Percentiles rank a stretch among this genome's conserved stretches.
phyloP scores from a whole-genome alignment of 30 jellyfish, hydroid and myxozoan genomes.

The Haliclystus octoradiatus region DNA sequence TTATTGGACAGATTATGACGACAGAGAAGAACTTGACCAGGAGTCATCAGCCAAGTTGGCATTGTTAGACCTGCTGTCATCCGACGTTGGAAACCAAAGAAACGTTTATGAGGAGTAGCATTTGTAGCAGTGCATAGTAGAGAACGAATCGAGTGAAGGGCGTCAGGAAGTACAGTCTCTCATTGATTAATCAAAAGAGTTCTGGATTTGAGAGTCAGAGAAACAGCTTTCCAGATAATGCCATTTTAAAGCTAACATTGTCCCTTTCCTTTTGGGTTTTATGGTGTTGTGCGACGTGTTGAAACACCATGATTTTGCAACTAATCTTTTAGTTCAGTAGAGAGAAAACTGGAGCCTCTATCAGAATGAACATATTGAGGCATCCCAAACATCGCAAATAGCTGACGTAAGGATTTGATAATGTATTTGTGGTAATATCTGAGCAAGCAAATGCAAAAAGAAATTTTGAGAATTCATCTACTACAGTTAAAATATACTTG shows the following conservation, averaged over 20 bases:
- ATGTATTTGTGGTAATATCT: constrained; percentile 10
- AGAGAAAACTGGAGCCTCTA: constrained; percentile 20
- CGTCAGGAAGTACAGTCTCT: constrained; percentile 53
- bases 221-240: constrained; percentile 44
- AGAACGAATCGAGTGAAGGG: no score
- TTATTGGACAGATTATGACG: no score
- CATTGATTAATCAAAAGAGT: constrained; percentile 21
- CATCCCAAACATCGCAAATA: constrained; percentile 42
- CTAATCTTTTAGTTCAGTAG: constrained; percentile 15
- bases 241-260: constrained; percentile 26
- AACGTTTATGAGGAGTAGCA: constrained; percentile 64
- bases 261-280: constrained; percentile 13
- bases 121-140: constrained; percentile 61
- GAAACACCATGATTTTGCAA: constrained; percentile 4
- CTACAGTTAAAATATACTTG: no score
- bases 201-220: constrained; percentile 28
- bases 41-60: constrained; percentile 35
- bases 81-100: constrained; percentile 34
- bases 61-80: constrained; percentile 33
- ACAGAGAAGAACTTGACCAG: constrained; percentile 31
- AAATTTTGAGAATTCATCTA: not conserved
- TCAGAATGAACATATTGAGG: constrained; percentile 38
- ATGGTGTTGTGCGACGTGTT: constrained; percentile 7
- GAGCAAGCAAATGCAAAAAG: constrained; percentile 30
- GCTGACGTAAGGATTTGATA: constrained; percentile 9